Conservation (phyloP, 2,888 invertebrate species). For the Teleiodes luculella region DNA sequence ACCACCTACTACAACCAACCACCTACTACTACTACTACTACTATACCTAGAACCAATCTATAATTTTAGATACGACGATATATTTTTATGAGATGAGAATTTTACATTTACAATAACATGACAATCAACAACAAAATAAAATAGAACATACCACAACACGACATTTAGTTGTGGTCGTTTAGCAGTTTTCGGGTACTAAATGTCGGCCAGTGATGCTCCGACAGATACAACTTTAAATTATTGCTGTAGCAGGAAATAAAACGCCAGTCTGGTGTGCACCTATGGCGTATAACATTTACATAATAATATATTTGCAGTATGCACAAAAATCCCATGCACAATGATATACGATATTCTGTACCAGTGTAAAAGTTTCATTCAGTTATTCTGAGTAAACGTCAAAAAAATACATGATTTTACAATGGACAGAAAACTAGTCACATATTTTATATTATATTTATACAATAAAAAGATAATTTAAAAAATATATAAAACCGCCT, state of each 20-base stretch:
- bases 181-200: constrained; percentile 16
- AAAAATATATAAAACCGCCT: too few relatives aligned
- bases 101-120: neutral
- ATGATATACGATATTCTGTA: neutral
- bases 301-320: constrained; percentile 9
- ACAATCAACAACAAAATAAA: neutral
- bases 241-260: constrained; percentile 15
- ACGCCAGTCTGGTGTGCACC: neutral
- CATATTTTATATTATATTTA: too few relatives aligned
- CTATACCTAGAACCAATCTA: too few relatives aligned
- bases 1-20: too few relatives aligned
- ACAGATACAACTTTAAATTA: constrained; percentile 16
- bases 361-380: neutral
- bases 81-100: neutral
- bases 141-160: constrained; percentile 5
- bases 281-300: neutral
- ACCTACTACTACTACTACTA: too few relatives aligned
- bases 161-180: constrained; percentile 7
- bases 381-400: neutral
- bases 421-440: too few relatives aligned
- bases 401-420: too few relatives aligned
- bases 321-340: neutral
- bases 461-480: too few relatives aligned
- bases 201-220: constrained; percentile 10
- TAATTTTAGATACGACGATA: too few relatives aligned